Percentiles rank a stretch among this genome's conserved stretches.
These are phyloP conservation scores for Ptychobarbus kaznakovi DNA, from an alignment of 2,797 vertebrate genomes.

Conservation along the genomic window DNA sequence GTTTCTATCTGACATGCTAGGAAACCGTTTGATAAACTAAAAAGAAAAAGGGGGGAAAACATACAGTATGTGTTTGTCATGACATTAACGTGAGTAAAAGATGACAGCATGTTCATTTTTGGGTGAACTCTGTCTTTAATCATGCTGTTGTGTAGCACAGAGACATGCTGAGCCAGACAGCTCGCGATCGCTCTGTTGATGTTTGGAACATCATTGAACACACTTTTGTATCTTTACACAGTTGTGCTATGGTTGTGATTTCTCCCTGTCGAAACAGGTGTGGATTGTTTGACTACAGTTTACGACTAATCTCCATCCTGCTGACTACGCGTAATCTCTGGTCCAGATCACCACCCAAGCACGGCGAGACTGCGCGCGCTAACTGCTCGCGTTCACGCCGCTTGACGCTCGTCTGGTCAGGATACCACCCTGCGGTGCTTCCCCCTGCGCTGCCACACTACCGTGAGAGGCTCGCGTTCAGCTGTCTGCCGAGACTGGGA, in stretches of 20 bases:
- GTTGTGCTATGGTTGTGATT: slow-evolving; percentile 54
- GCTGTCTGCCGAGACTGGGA: slow-evolving; percentile 57
- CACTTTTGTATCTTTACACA: slow-evolving; percentile 45
- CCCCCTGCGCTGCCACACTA: slow-evolving; percentile 36
- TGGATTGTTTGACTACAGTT: slow-evolving; percentile 61
- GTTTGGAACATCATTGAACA: slow-evolving; percentile 12
- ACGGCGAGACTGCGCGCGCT: slow-evolving; percentile 31
- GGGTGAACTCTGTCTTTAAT: slow-evolving; percentile 36
- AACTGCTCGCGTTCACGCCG: slow-evolving; percentile 35
- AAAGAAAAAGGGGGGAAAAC: neutral
- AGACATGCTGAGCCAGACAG: slow-evolving; percentile 18
- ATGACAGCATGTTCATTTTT: slow-evolving; percentile 10
- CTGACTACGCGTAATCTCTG: slow-evolving; percentile 59
- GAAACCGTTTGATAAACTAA: neutral
- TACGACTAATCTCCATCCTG: slow-evolving; percentile 57
- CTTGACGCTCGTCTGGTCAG: slow-evolving; percentile 48
- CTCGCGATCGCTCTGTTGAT: slow-evolving; percentile 3
- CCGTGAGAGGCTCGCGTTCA: slow-evolving; percentile 40
- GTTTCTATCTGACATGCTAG: neutral
- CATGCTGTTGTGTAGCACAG: slow-evolving; percentile 21
- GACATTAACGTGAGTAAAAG: slow-evolving; percentile 9
- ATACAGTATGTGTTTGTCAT: neutral
- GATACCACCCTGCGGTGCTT: slow-evolving; percentile 37
- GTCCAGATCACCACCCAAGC: slow-evolving; percentile 64
- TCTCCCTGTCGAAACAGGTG: slow-evolving; percentile 56